Evolutionary conservation across 1,140 invertebrate species (phyloP), one percentile per base, ranked within the genome.

Genomic region (Microplitis demolitor): DNA sequence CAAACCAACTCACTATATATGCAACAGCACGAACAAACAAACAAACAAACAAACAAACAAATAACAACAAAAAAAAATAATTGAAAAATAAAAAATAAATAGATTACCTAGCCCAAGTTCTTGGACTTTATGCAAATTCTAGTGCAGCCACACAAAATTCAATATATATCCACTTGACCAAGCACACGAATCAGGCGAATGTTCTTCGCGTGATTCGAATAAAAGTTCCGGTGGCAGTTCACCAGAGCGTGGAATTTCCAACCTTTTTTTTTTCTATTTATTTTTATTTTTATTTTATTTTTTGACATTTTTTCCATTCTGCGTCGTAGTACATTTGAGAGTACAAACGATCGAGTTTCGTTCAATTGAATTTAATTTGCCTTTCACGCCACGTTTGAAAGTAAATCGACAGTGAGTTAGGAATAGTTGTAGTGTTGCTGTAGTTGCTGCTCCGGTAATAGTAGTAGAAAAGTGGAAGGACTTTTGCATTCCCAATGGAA

Each of bases 311-410:
- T 45, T 45, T 45, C 39, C 39, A 45, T 45, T 16, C 31, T 35
- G n/a, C 45, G 51, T 58, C 53, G 54, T 61, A 61, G 53, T 67
- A 39, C 71, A 68, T 61, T 68, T 66, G 24, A 62, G 64, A 73
- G 60, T 69, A 69, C 66, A 62, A 73, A 45, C 61, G 50, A 75
- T 75, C 68, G 71, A 72, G 68, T 72, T 72, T 54, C 67, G 62
- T 71, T 72, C 74, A 68, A 75, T 75, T 75, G 74, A 53, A 75
- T 75, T 75, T 72, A 69, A 75, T 75, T 75, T 72, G 63, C 58
- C 67, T 72, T 72, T 72, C 54, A 50, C 66, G 69, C 45, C 61
- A 69, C 68, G 72, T 72, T 72, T 69, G 58, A 34, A 64, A 75
- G 69, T 71, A 72, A 75, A 71, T 75, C 69, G 73, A 69, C 62